A percentile compares a stretch with the other conserved stretches of the same genome.
phyloP scores from a whole-genome alignment of 2,113 vertebrate genomes.

The Halichoerus grypus region DNA sequence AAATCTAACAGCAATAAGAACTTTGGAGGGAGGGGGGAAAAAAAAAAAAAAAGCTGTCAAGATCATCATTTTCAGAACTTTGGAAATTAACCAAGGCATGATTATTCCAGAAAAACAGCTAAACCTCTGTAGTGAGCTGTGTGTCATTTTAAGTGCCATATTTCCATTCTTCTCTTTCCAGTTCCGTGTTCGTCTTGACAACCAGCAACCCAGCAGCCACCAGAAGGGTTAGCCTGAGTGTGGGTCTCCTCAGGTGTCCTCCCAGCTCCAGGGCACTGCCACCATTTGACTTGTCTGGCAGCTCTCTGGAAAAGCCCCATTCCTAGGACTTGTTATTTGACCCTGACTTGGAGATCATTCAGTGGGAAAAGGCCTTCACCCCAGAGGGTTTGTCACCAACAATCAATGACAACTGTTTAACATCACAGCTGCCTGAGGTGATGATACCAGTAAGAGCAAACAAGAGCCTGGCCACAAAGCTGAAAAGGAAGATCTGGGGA shows the following conservation, averaged over 20 bases:
- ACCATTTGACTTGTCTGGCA: too few relatives aligned
- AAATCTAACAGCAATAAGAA: background rate
- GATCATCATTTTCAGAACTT: background rate
- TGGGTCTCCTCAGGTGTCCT: background rate
- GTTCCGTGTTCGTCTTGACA: background rate
- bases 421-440: background rate
- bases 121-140: background rate
- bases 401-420: background rate
- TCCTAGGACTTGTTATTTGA: background rate
- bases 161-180: background rate
- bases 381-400: background rate
- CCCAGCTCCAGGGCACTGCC: too few relatives aligned
- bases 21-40: fast-evolving
- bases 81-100: too few relatives aligned
- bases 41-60: too few relatives aligned
- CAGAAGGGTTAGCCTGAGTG: background rate
- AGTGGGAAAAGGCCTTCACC: background rate
- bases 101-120: background rate
- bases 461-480: background rate
- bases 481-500: background rate
- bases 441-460: background rate
- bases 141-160: background rate
- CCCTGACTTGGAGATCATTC: background rate
- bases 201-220: background rate
- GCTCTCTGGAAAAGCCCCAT: background rate